phyloP scores from a whole-genome alignment of 2,113 vertebrate species.

The Urocynchramus pylzowi region DNA sequence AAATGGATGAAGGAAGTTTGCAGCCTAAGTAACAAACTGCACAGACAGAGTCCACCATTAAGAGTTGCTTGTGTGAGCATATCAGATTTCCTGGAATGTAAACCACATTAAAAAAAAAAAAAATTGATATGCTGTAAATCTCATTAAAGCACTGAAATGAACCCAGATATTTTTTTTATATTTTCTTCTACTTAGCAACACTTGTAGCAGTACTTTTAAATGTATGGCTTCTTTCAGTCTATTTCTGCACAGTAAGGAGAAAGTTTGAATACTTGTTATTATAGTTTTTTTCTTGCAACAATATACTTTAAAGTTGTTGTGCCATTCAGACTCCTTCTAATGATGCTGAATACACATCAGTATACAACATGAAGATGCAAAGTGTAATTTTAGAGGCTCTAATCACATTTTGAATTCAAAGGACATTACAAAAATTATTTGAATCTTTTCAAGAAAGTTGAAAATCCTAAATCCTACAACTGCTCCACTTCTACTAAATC shows the following conservation, averaged over 20 bases:
- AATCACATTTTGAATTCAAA: slow-evolving; percentile 69
- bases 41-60: neutral
- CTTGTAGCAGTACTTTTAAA: neutral
- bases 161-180: neutral
- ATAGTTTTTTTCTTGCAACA: neutral
- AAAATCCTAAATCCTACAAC: slow-evolving; percentile 73
- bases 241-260: neutral
- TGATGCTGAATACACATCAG: neutral
- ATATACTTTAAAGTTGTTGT: slow-evolving; percentile 7
- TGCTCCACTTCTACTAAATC: slow-evolving; percentile 70
- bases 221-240: neutral
- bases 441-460: slow-evolving; percentile 64
- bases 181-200: neutral
- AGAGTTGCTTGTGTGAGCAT: neutral
- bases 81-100: slow-evolving; percentile 22
- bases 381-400: slow-evolving; percentile 62
- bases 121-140: neutral
- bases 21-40: neutral
- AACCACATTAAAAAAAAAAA: neutral
- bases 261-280: neutral
- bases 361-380: slow-evolving; percentile 55
- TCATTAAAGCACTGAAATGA: neutral
- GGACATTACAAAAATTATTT: slow-evolving; percentile 62
- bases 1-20: neutral
- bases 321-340: slow-evolving; percentile 22